phyloP scores from a whole-genome alignment of 2,797 vertebrate genomes.

The Poecilia gillii region DNA sequence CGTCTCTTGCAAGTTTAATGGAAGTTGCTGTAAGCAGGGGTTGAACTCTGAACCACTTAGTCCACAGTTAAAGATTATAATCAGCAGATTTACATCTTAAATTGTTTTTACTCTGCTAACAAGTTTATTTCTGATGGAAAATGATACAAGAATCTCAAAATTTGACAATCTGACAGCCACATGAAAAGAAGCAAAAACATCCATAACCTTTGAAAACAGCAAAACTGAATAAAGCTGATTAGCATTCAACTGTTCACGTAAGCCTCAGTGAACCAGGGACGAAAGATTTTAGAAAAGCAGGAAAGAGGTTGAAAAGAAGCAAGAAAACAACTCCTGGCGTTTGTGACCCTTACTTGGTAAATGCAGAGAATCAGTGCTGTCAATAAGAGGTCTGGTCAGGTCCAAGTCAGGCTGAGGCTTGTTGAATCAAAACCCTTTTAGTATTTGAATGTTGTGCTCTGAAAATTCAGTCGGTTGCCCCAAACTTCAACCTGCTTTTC shows the following conservation, averaged over 20 bases:
- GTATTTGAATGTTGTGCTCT: constrained; percentile 6
- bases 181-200: not conserved
- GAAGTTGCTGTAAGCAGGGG: not conserved
- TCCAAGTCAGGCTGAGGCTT: constrained; percentile 25
- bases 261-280: not conserved
- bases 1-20: not conserved
- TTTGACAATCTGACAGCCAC: not conserved
- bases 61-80: not conserved
- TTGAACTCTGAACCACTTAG: not conserved
- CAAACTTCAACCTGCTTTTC: constrained; percentile 33
- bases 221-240: not conserved
- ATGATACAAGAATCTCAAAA: not conserved
- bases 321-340: not conserved
- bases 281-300: not conserved
- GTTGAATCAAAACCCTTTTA: constrained; percentile 26
- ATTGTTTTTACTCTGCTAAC: not conserved
- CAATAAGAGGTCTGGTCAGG: constrained; percentile 6
- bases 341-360: not conserved
- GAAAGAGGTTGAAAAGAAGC: not conserved
- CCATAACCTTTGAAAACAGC: not conserved
- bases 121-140: not conserved
- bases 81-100: not conserved
- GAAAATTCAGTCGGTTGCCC: constrained; percentile 12
- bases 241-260: not conserved
- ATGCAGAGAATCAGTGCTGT: constrained; percentile 1